Conservation (phyloP, 2,888 invertebrate genomes). For the Melanchra persicariae region DNA sequence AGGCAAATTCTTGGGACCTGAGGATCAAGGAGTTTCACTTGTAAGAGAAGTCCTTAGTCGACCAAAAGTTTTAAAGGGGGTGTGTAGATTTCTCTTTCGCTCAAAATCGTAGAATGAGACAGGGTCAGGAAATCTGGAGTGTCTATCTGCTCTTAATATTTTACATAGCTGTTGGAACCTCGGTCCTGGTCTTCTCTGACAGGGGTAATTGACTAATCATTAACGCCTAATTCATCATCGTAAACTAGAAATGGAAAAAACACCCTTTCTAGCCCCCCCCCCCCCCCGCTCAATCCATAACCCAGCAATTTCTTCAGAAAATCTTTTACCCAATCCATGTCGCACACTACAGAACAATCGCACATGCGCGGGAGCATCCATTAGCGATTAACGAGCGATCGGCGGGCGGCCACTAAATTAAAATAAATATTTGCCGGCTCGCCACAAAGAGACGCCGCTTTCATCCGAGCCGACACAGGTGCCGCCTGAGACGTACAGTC, state of each 20-base stretch:
- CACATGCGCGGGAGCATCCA: slow-evolving; percentile 82
- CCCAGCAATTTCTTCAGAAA: slow-evolving; percentile 8
- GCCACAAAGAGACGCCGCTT: slow-evolving; percentile 83
- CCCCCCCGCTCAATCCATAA: slow-evolving; percentile 6
- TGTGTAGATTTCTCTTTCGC: too few species aligned
- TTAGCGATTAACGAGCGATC: slow-evolving; percentile 89
- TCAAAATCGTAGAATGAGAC: background rate
- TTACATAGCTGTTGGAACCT: background rate
- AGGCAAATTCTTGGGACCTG: background rate
- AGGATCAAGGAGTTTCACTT: background rate
- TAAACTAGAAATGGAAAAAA: too few species aligned
- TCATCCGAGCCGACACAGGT: slow-evolving; percentile 88
- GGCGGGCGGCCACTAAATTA: slow-evolving; percentile 88
- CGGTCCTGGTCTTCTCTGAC: background rate
- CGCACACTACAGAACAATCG: slow-evolving; percentile 55
- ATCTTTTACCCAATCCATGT: slow-evolving; percentile 1
- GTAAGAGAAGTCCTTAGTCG: background rate
- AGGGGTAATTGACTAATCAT: background rate
- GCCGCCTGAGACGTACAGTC: slow-evolving; percentile 77
- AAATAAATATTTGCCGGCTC: slow-evolving; percentile 90
- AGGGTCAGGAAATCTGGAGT: background rate
- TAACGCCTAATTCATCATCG: background rate
- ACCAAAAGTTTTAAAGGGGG: background rate
- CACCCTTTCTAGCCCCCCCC: background rate
- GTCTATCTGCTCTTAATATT: background rate